Base-by-base conservation (phyloP, 2,888 invertebrate species). In the Phrixothrix hirtus region DNA sequence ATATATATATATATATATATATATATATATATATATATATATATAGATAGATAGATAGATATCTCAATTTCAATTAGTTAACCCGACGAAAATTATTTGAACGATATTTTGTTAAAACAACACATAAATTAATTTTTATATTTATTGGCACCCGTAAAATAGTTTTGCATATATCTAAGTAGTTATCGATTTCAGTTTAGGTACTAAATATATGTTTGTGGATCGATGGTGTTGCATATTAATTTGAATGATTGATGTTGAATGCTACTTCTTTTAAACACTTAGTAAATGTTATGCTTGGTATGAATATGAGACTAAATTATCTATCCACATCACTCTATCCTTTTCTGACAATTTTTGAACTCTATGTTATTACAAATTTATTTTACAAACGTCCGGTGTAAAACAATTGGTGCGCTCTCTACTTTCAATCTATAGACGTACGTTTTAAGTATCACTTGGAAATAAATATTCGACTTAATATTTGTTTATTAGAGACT, bases 231-330 rank as follows among this genome's bases (percentile, higher is more conserved):
- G 49, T 55, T 58, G 60, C 60, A 59, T 60, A 58, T 44, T 57
- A 55, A 55, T n/a, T 52, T 60, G 57, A 56, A 60, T 61, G 60
- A 57, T 59, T 59, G 52, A 17, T 57, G 55, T 57, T 53, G 61
- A 57, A 57, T 61, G 61, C 51, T 58, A 46, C 53, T 46, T 50
- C 47, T 51, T 58, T 57, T 59, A 44, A 53, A 44, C 56, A 58
- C 55, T 25, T 58, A 52, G 53, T 57, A 48, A 57, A 46, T 56
- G 56, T 48, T 30, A 46, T 56, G 56, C 56, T 43, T 44, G 49
- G 37, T 46, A 47, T 42, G 38, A 48, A 42, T 55, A 37, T 55
- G 49, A 38, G 41, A 54, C n/a, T 34, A 48, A 49, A 47, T 45
- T 45, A 44, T 48, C 34, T 41, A 38, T 47, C 32, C 45, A 36